These are phyloP conservation scores for Myoxocephalus aenaeus DNA, from an alignment of 2,797 vertebrate species.

Conservation along the genomic window DNA sequence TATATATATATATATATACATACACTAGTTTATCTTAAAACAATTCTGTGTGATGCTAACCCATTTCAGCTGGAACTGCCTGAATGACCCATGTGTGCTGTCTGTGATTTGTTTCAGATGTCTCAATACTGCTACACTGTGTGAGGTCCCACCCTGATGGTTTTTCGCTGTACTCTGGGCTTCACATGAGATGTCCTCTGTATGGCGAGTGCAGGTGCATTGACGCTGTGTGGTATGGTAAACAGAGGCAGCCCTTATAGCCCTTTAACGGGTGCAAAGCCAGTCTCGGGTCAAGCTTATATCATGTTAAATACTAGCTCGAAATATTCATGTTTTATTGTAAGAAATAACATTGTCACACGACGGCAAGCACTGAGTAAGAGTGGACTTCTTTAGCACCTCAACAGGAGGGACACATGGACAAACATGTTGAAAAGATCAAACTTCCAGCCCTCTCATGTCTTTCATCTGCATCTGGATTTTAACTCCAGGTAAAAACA, in stretches of 20 bases:
- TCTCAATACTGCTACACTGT: not conserved
- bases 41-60: not conserved
- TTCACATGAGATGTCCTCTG: constrained; percentile 23
- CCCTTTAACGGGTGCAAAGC: not conserved
- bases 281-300: not conserved
- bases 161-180: not conserved
- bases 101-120: constrained; percentile 4
- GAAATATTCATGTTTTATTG: not conserved
- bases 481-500: constrained; percentile 1
- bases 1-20: too few relatives aligned
- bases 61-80: constrained; percentile 1
- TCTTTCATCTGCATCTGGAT: constrained; percentile 1
- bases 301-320: not conserved
- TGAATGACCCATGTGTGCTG: constrained; percentile 17
- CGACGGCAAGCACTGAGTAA: not conserved
- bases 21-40: not conserved
- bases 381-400: not conserved
- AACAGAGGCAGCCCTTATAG: constrained; percentile 49
- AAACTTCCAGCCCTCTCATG: not conserved
- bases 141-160: constrained; percentile 4
- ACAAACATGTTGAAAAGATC: not conserved
- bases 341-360: not conserved
- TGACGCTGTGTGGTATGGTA: constrained; percentile 7
- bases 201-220: constrained; percentile 33
- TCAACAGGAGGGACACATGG: not conserved